Conservation (phyloP, 2,113 vertebrate species). For the Hiodon alosoides region DNA sequence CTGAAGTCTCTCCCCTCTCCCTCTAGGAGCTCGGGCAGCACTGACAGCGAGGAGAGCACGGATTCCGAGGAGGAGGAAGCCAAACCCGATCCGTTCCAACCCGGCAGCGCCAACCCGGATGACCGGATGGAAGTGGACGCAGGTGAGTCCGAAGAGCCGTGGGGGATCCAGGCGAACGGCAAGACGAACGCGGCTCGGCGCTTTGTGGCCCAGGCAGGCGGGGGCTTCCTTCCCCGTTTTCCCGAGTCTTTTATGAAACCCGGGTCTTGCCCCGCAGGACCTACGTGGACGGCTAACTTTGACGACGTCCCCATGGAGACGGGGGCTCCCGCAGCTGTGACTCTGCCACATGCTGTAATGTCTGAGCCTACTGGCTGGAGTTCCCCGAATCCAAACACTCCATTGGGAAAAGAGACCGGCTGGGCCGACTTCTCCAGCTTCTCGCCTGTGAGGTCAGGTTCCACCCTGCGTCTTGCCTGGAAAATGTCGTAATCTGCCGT, state of each 20-base stretch:
- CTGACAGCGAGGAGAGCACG: conserved; percentile 96
- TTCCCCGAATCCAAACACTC: conserved; percentile 54
- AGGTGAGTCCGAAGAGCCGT: conserved; percentile 55
- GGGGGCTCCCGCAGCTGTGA: conserved; percentile 52
- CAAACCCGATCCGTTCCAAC: conserved; percentile 83
- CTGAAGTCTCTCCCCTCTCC: not conserved
- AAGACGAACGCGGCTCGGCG: too few species aligned
- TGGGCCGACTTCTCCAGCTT: conserved; percentile 94
- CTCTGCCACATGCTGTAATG: conserved; percentile 51
- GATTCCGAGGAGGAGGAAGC: conserved; percentile 95
- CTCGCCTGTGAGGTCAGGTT: conserved; percentile 69
- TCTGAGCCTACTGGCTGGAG: conserved; percentile 77
- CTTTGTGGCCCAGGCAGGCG: not conserved
- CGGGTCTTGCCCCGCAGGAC: conserved; percentile 57
- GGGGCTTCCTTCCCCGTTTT: not conserved
- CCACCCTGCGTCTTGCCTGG: not conserved
- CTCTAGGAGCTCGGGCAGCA: conserved; percentile 86
- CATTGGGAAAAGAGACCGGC: conserved; percentile 69
- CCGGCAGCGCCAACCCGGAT: conserved; percentile 64
- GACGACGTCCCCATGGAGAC: conserved; percentile 96
- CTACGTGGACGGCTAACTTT: conserved; percentile 88
- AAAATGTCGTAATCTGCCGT: too few species aligned
- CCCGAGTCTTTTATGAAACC: not conserved
- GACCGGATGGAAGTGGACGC: conserved; percentile 96
- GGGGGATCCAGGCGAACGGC: too few species aligned